Evolutionary conservation across 2,113 vertebrate genomes (phyloP), one percentile per base, ranked within the genome.

Genomic region (Tupaia tana): DNA sequence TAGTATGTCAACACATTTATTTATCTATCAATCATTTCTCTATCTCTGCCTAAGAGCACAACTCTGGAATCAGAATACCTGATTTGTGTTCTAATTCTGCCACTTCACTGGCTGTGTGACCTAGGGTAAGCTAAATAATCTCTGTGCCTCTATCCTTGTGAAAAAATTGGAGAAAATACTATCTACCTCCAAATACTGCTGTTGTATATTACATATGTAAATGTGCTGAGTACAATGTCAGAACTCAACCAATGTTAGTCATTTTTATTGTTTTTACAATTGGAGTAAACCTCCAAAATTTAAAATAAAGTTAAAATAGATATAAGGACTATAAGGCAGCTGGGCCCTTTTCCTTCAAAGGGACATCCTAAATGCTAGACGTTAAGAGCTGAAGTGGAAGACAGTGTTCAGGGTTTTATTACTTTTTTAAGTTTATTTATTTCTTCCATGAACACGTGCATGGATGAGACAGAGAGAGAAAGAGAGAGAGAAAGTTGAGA

Each of bases 201-300:
- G 20, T 69, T 69, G 15, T 73, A 22, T 11, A 27, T 94, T 84
- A 90, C 3, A 18, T 34, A 64, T 56, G 56, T 75, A 31, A 86
- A 61, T 87, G 6, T 83, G 18, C 27, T 63, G 14, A 34, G 16
- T 8, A 20, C 6, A 43, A 5, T 34, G 2, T 63, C 73, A 90
- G 81, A 92, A 56, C 9, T 85, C 18, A 67, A 15, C 58, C 66
- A 77, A 74, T 54, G 31, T 24, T 69, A 75, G 64, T 31, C 25
- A n/a, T n/a, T n/a, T 69, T 91, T 64, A 34, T 52, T 92, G 43
- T 64, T 85, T 64, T 89, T 81, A 59, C n/a, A 77, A 95, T 63
- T 31, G 83, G 43, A 27, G 19, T 31, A 64, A 94, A 64, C 3
- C 24, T 81, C 66, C 86, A 34, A 67, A n/a, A 1, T 90, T 90